These are phyloP conservation scores for Lipotes vexillifer DNA, from an alignment of 2,113 vertebrate genomes.

Conservation along the genomic window DNA sequence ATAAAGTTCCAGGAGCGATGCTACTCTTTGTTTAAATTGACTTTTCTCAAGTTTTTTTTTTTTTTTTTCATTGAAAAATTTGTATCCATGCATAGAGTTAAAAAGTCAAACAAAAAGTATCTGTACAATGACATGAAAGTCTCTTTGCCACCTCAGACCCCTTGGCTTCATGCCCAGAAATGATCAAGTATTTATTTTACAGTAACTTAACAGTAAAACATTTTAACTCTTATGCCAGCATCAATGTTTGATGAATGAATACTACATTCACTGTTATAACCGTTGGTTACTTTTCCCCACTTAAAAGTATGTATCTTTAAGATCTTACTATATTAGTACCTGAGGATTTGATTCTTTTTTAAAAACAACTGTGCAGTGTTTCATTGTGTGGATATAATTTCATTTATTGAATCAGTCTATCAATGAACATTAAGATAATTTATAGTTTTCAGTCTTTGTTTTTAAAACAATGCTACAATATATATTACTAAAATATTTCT, in stretches of 20 bases:
- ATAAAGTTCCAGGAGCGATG: background rate
- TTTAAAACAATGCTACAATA: background rate
- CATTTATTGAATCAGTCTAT: background rate
- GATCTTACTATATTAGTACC: background rate
- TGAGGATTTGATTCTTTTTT: background rate
- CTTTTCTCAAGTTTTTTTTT: background rate
- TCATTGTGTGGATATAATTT: background rate
- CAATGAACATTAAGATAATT: background rate
- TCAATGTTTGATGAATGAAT: background rate
- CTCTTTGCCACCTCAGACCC: background rate
- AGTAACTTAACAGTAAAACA: conserved; percentile 3
- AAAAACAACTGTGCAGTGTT: background rate
- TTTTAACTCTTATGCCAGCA: background rate
- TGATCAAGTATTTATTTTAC: background rate
- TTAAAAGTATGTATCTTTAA: background rate
- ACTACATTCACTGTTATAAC: background rate
- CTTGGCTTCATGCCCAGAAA: background rate
- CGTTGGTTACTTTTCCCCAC: background rate
- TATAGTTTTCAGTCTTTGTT: background rate
- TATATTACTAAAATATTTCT: background rate
- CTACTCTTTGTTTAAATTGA: background rate
- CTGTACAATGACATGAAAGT: background rate
- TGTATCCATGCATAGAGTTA: background rate
- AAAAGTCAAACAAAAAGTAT: background rate
- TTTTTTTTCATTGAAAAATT: background rate